Base-by-base conservation (phyloP, 2,888 invertebrate species). In the Dasysyrphus tricinctus region DNA sequence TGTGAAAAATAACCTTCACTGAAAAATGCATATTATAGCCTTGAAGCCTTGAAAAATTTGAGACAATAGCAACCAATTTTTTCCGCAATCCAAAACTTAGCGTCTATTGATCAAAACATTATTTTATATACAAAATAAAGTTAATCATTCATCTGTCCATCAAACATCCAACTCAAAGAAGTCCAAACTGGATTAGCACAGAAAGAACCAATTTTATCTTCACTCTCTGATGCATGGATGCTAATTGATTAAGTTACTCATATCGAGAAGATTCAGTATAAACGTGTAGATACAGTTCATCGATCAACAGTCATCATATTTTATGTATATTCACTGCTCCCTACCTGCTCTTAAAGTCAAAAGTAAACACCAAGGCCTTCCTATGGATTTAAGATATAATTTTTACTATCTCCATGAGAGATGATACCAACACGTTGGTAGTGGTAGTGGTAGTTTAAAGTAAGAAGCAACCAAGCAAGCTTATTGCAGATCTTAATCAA, bases 401-500 rank as follows among this genome's bases (percentile, higher is more conserved):
- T 44, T 24, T 47, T 39, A 24, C n/a, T 34, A 14, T 57, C 49
- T 56, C n/a, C 29, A 24, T 47, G 44, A 16, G 47, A 56, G 49
- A 49, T 72, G 80, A 77, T 70, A 42, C 69, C 63, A 70, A 70
- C n/a, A 70, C 74, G 69, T 54, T 61, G 73, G 69, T 59, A 65
- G 42, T 24, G 24, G 24, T 24, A 24, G 24, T 24, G 24, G 1
- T 24, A 24, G 24, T 3, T 2, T 24, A 24, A 2, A 57, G 49
- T 24, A 39, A 76, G 80, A 86, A 75, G 70, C 47, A 16, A 56
- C 39, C 51, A 19, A 39, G 49, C 73, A 42, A 78, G 19, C 73
- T n/a, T n/a, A 78, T 78, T 69, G 69, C 85, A 78, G 86, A 86
- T 78, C 51, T 54, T 74, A 70, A 85, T 85, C 85, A 81, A 74